These are phyloP conservation scores for Fringilla coelebs DNA, from an alignment of 2,797 vertebrate species.

Conservation along the genomic window DNA sequence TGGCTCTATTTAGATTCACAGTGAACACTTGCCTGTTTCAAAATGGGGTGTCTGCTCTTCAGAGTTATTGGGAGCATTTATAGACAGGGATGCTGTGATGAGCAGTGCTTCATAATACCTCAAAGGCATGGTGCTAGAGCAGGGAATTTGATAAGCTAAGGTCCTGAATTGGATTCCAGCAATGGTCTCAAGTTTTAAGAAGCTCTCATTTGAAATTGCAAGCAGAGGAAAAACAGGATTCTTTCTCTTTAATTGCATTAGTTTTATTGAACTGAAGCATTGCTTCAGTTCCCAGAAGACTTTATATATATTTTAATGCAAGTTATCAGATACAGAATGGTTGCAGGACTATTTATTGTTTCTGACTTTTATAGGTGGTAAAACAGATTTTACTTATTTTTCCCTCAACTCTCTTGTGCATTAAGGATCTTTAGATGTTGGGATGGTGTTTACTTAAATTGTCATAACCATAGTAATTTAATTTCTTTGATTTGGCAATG, in stretches of 20 bases:
- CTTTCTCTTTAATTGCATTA: constrained; percentile 63
- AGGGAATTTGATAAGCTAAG: constrained; percentile 51
- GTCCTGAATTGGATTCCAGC: constrained; percentile 61
- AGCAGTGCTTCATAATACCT: constrained; percentile 43
- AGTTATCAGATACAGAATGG: neutral
- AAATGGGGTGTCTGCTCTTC: constrained; percentile 44
- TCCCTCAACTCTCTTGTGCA: constrained; percentile 18
- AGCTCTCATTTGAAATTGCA: constrained; percentile 60
- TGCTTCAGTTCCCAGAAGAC: constrained; percentile 60
- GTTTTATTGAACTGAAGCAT: constrained; percentile 63
- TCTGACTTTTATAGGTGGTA: constrained; percentile 63
- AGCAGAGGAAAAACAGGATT: constrained; percentile 44
- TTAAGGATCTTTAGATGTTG: constrained; percentile 23
- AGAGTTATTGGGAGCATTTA: constrained; percentile 51
- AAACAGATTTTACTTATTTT: constrained; percentile 61
- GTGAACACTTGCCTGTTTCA: constrained; percentile 45
- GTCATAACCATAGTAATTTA: constrained; percentile 18
- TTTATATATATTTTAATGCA: constrained; percentile 62
- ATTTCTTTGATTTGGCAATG: constrained; percentile 4
- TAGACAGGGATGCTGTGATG: constrained; percentile 10
- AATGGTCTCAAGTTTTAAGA: constrained; percentile 54
- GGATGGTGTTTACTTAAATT: constrained; percentile 20
- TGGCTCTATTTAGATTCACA: constrained; percentile 66
- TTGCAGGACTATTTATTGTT: constrained; percentile 52
- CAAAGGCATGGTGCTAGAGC: constrained; percentile 46